phyloP scores from a whole-genome alignment of 2,113 vertebrate genomes.

The Equus przewalskii region DNA sequence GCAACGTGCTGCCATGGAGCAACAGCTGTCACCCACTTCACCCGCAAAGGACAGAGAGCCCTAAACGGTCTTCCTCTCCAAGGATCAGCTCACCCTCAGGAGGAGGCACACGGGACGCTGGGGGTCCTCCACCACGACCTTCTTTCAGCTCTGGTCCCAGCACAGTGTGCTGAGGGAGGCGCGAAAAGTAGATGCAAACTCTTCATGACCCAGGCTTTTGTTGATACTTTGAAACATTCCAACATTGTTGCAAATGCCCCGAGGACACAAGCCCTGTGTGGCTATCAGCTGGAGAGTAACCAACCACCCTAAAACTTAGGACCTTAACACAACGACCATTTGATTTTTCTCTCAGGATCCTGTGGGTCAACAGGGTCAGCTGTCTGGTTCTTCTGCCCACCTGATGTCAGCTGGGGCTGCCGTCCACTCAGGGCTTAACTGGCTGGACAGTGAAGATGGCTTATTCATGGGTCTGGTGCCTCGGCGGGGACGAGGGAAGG shows the following conservation, averaged over 20 bases:
- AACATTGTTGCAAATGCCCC: not conserved
- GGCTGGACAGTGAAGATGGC: not conserved
- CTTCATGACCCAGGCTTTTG: conserved; percentile 26
- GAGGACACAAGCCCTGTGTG: not conserved
- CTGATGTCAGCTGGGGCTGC: not conserved
- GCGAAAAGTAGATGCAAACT: not conserved
- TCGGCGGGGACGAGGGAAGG: not conserved
- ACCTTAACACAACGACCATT: not conserved
- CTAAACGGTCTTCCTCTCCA: conserved; percentile 1
- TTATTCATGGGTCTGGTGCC: not conserved
- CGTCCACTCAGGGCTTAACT: not conserved
- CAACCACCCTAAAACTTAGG: not conserved
- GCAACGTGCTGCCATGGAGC: not conserved
- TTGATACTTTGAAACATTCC: conserved; percentile 26
- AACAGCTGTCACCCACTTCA: not conserved
- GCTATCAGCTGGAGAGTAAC: not conserved
- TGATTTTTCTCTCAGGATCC: not conserved
- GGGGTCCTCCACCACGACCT: not conserved
- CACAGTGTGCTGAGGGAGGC: not conserved
- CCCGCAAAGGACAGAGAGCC: not conserved
- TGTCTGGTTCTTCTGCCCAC: not conserved
- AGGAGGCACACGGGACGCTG: not conserved
- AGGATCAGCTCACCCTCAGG: not conserved
- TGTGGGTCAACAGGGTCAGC: not conserved
- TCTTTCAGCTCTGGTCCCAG: not conserved